Base-by-base conservation (phyloP, 2,113 vertebrate species). In the Alaudala cheleensis region DNA sequence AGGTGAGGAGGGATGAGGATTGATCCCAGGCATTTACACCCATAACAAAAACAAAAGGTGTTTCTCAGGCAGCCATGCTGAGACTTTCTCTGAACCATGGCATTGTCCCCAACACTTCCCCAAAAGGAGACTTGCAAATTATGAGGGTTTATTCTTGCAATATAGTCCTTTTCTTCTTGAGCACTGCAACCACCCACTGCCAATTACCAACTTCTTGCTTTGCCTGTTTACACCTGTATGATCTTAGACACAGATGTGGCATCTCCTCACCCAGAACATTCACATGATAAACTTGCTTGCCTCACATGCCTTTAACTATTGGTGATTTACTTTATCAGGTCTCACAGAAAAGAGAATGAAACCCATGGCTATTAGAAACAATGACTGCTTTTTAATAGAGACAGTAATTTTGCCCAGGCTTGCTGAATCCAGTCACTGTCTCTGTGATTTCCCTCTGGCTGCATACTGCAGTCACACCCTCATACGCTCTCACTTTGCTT, bases 351-450 rank as follows among this genome's bases (percentile, higher is more conserved):
- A 69, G 33, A 70, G 47, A 76, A 93, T 90, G 62, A 83, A 88
- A 65, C 26, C 42, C 39, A 6, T 19, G 33, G 74, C 71, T 80
- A 81, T 88, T 80, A 87, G 62, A 91, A 94, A 88, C 74, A 94
- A 93, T 37, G 71, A 62, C 33, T 90, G 74, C 58, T 86, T 82
- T 88, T 90, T 82, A 93, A 89, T 11, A 70, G 56, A 71, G 40
- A 84, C 69, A 69, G 45, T 71, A 44, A 89, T 80, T 90, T 70
- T 78, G 50, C 76, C 47, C 58, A 73, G 54, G 40, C 34, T 83
- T 74, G n/a, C 74, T 82, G 84, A 91, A 82, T 44, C 66, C 54
- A 51, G 40, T 80, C 62, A 21, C 21, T 29, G 45, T 54, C 57
- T 61, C 62, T 49, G 3, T 10, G n/a, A 45, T 47, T 81, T 78